A percentile compares a stretch with the other conserved stretches of the same genome.
Evolutionary conservation across 2,888 invertebrate species (phyloP).

Genomic region (Diplazon laetatorius): DNA sequence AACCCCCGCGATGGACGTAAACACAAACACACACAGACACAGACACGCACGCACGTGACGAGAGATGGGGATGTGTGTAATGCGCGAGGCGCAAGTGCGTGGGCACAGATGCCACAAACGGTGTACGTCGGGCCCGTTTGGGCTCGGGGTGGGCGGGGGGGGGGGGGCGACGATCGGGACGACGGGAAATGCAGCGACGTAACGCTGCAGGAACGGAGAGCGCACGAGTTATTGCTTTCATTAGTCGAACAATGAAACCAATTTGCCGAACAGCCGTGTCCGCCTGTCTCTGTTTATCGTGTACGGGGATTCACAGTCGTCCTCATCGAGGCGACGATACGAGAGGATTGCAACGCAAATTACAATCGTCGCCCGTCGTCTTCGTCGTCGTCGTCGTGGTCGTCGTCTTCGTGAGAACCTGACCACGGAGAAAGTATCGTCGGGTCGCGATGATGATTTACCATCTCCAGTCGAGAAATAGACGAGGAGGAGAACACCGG

Average conservation of each 20-base stretch:
- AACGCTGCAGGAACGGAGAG: slow-evolving; percentile 49
- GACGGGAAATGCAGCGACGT: slow-evolving; percentile 7
- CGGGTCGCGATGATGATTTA: slow-evolving; percentile 46
- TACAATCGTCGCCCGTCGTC: slow-evolving; percentile 55
- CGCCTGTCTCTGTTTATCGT: slow-evolving; percentile 36
- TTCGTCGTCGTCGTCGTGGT: slow-evolving; percentile 21
- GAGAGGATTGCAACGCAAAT: slow-evolving; percentile 47
- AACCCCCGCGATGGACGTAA: slow-evolving; percentile 3
- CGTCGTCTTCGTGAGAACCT: slow-evolving; percentile 9
- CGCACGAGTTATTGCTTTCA: slow-evolving; percentile 74
- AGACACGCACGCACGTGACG: not conserved
- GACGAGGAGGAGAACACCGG: too few relatives aligned
- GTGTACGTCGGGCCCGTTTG: slow-evolving; percentile 26
- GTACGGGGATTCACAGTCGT: slow-evolving; percentile 34
- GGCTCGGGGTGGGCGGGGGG: too few relatives aligned
- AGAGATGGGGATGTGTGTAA: slow-evolving; percentile 41
- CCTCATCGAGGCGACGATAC: slow-evolving; percentile 40
- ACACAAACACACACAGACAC: slow-evolving; percentile 4
- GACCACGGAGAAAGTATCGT: slow-evolving; percentile 45
- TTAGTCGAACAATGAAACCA: slow-evolving; percentile 77
- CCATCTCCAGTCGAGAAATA: not conserved
- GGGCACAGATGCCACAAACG: slow-evolving; percentile 43
- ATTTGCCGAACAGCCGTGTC: slow-evolving; percentile 71
- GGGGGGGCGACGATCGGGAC: slow-evolving; percentile 4
- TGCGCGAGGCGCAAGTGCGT: slow-evolving; percentile 52